Conservation (phyloP, 2,113 vertebrate genomes). For the Nibea coibor region DNA sequence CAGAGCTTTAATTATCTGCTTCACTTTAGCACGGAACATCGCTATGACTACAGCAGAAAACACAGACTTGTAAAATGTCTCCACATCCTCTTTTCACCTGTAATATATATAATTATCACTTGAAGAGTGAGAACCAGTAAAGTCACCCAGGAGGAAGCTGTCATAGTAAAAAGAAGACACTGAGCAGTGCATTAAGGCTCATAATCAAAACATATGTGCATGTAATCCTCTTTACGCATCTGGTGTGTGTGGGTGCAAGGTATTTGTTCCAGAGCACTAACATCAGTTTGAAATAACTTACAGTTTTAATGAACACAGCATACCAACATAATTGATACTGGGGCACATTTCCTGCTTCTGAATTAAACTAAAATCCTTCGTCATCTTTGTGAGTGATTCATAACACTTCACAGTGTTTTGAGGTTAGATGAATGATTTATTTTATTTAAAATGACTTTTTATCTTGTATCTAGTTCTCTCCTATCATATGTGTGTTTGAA, state of each 20-base stretch:
- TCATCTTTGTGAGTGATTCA: background rate
- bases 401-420: background rate
- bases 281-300: background rate
- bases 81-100: conserved; percentile 42
- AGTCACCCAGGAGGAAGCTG: conserved; percentile 23
- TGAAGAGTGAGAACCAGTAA: conserved; percentile 3
- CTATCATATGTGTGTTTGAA: background rate
- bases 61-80: conserved; percentile 34
- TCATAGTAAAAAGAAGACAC: conserved; percentile 5
- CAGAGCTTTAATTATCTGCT: conserved; percentile 20
- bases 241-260: background rate
- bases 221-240: background rate
- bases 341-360: background rate
- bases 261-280: background rate
- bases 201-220: background rate
- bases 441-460: background rate
- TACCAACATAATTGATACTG: background rate
- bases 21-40: conserved; percentile 2
- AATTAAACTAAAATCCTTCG: background rate
- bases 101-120: conserved; percentile 44
- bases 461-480: background rate
- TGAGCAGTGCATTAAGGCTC: background rate
- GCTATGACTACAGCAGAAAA: conserved; percentile 7
- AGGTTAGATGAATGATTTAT: background rate
- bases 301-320: background rate